phyloP scores from a whole-genome alignment of 2,888 invertebrate species.

The Ochropacha duplaris region DNA sequence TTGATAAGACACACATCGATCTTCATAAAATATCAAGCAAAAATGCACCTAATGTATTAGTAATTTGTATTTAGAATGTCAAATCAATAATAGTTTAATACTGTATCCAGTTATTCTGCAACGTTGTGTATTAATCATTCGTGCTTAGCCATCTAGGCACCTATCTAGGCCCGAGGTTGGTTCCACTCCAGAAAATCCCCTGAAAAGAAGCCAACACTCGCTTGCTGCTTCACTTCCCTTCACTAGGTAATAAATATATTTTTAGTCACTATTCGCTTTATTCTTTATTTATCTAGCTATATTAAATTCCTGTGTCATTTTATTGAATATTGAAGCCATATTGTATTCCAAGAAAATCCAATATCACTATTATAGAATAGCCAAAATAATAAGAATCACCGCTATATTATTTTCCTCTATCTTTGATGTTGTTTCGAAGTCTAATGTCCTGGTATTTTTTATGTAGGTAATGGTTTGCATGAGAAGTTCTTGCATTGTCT shows the following conservation, averaged over 20 bases:
- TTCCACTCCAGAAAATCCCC: conserved; percentile 11
- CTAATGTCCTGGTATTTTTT: conserved; percentile 29
- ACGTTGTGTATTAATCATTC: neutral
- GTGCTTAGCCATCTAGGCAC: neutral
- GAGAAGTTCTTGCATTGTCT: conserved; percentile 21
- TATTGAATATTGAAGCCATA: neutral
- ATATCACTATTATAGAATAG: conserved; percentile 3
- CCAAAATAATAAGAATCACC: neutral
- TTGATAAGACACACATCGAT: neutral
- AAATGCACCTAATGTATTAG: neutral
- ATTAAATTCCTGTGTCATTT: conserved; percentile 7
- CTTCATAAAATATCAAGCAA: neutral
- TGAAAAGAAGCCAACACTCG: neutral
- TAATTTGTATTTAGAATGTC: too few relatives aligned
- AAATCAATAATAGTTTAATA: too few relatives aligned
- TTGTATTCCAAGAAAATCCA: neutral
- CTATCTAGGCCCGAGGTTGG: conserved; percentile 3
- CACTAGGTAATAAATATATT: conserved; percentile 18
- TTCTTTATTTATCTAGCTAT: conserved; percentile 21
- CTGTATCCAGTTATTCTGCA: too few relatives aligned
- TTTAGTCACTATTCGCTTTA: neutral
- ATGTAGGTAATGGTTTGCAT: too few relatives aligned
- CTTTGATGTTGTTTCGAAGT: conserved; percentile 26
- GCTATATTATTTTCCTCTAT: conserved; percentile 3
- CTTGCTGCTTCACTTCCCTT: conserved; percentile 6